Percentiles rank a stretch among this genome's conserved stretches.
phyloP scores from a whole-genome alignment of 1,140 invertebrate species.

The Geopemphigus sp. region DNA sequence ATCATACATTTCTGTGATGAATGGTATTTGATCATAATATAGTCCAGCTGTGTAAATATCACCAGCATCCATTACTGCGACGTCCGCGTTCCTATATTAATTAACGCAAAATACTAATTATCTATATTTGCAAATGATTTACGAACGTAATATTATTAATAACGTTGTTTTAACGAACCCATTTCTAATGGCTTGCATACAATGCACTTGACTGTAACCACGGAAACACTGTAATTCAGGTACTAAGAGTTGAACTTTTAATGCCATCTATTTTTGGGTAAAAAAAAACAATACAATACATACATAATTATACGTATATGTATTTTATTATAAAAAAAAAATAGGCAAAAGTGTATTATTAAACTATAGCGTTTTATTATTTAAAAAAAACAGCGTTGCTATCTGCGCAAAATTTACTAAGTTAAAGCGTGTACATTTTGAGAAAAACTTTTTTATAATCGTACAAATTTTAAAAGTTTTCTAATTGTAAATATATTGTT shows the following conservation, averaged over 20 bases:
- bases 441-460: no score
- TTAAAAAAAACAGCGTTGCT: no score
- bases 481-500: no score
- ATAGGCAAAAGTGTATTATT: no score
- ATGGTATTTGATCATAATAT: slow-evolving; percentile 75
- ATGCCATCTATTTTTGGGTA: slow-evolving; percentile 66
- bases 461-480: no score
- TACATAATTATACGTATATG: not conserved
- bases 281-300: slow-evolving; percentile 40
- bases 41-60: slow-evolving; percentile 90
- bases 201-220: slow-evolving; percentile 80
- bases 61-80: slow-evolving; percentile 85
- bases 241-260: slow-evolving; percentile 82
- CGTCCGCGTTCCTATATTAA: slow-evolving; percentile 70
- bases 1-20: slow-evolving; percentile 88
- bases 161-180: slow-evolving; percentile 59
- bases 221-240: slow-evolving; percentile 85
- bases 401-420: no score
- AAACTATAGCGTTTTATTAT: no score
- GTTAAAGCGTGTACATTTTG: no score
- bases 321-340: no score
- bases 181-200: slow-evolving; percentile 78
- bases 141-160: no score
- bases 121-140: no score
- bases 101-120: no score